Conservation (phyloP, 1,140 invertebrate species). For the Episyrphus balteatus region DNA sequence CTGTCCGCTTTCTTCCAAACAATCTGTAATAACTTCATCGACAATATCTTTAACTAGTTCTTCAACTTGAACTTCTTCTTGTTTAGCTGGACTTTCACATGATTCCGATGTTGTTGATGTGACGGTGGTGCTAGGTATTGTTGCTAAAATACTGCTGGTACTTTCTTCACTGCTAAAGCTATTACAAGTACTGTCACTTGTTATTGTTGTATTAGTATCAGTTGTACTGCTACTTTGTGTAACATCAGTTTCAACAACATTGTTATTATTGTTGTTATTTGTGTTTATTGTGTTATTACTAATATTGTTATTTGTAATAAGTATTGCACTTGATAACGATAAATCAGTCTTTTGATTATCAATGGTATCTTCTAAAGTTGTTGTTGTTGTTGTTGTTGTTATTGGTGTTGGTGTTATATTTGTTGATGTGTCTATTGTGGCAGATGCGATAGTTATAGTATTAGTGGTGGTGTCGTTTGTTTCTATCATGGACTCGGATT, state of each 20-base stretch:
- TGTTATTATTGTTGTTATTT: background rate
- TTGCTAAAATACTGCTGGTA: background rate
- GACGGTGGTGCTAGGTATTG: too few species aligned
- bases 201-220: background rate
- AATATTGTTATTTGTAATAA: constrained; percentile 1
- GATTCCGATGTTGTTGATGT: too few species aligned
- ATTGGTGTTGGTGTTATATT: constrained; percentile 2
- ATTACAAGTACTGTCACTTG: background rate
- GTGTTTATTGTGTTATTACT: background rate
- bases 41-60: constrained; percentile 24
- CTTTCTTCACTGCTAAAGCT: background rate
- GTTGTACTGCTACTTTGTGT: background rate
- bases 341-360: constrained; percentile 18
- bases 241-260: background rate
- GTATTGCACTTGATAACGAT: constrained; percentile 6
- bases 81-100: too few species aligned
- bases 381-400: constrained; percentile 1
- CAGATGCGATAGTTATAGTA: constrained; percentile 1
- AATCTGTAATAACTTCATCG: constrained; percentile 28
- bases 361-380: background rate
- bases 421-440: constrained; percentile 4
- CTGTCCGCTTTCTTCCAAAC: constrained; percentile 16
- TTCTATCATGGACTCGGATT: constrained; percentile 14
- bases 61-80: too few species aligned
- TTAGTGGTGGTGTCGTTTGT: constrained; percentile 18